Percentiles rank a stretch among this genome's conserved stretches.
phyloP scores from a whole-genome alignment of 2,888 invertebrate genomes.

The Lutraria lutraria region DNA sequence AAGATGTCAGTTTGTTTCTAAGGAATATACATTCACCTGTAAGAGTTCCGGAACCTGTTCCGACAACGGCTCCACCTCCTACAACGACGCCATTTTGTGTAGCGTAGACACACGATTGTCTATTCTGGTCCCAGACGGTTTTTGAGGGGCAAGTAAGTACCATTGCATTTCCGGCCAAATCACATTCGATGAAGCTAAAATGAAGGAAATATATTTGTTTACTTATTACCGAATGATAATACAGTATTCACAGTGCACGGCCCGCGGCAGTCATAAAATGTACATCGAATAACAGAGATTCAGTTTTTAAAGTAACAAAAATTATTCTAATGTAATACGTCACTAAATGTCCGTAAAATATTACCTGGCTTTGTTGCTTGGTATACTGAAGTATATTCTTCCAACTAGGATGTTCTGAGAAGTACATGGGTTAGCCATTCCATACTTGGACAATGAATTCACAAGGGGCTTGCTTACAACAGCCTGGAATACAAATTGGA shows the following conservation, averaged over 20 bases:
- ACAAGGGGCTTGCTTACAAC: conserved; percentile 31
- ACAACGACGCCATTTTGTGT: conserved; percentile 46
- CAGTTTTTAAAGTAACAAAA: too few species aligned
- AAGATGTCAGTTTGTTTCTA: too few species aligned
- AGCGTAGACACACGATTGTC: conserved; percentile 73
- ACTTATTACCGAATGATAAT: too few species aligned
- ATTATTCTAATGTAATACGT: too few species aligned
- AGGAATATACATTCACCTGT: conserved; percentile 34
- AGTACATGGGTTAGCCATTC: conserved; percentile 76
- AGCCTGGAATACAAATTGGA: conserved; percentile 22
- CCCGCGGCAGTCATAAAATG: too few species aligned
- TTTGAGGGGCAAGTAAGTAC: conserved; percentile 71
- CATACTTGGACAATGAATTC: conserved; percentile 21
- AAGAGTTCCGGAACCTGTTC: conserved; percentile 26
- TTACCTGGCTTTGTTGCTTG: conserved; percentile 1
- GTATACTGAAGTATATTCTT: conserved; percentile 75
- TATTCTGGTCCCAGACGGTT: conserved; percentile 77
- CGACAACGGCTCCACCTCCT: conserved; percentile 26
- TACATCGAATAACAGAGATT: too few species aligned
- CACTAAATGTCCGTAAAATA: not conserved
- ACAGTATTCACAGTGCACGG: too few species aligned
- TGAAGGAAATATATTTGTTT: too few species aligned
- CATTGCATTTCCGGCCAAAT: conserved; percentile 69
- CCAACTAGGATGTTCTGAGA: conserved; percentile 72
- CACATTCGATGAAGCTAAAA: conserved; percentile 78